Base-by-base conservation (phyloP, 2,797 vertebrate species). In the Fringilla coelebs region DNA sequence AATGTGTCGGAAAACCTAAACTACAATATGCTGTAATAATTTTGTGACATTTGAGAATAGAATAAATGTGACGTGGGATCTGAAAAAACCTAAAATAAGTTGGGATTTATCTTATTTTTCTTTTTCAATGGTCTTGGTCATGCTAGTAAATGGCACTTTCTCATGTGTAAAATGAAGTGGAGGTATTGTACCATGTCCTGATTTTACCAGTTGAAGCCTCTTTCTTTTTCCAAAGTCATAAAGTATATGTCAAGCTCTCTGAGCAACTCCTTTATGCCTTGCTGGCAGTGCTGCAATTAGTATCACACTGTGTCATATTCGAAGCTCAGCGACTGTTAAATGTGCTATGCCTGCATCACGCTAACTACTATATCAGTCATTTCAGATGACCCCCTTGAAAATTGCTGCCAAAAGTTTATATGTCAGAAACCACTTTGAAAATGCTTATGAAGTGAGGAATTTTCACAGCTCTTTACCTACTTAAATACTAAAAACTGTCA, bases 351-450 rank as follows among this genome's bases (percentile, higher is more conserved):
- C 67, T 36, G 67, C 95, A 90, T 86, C 93, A 63, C 82, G 24
- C 90, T 97, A 97, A 97, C 94, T 96, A 95, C 90, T 90, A 7
- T 96, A 98, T 98, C 97, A 98, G 96, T 98, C 98, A 98, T 96
- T 94, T 92, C 89, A 90, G 94, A 97, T 96, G 97, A 97, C 96
- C 96, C 93, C 85, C 95, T 97, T 97, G 98, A 95, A 98, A 98
- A 98, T 97, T 98, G 96, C 97, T 98, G 97, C 94, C 96, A 97
- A 97, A 98, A 97, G 90, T 98, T 98, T 97, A 85, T 96, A 93
- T 97, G 96, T 97, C 97, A 98, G 96, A 97, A 97, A 94, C 91
- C 94, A 95, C 96, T 96, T 95, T 96, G 67, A 85, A 96, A 97
- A 97, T 96, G 97, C 89, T 97, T 96, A 96, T 93, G 92, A 96